phyloP scores from a whole-genome alignment of 2,888 invertebrate species.

The Lissonota sp. region DNA sequence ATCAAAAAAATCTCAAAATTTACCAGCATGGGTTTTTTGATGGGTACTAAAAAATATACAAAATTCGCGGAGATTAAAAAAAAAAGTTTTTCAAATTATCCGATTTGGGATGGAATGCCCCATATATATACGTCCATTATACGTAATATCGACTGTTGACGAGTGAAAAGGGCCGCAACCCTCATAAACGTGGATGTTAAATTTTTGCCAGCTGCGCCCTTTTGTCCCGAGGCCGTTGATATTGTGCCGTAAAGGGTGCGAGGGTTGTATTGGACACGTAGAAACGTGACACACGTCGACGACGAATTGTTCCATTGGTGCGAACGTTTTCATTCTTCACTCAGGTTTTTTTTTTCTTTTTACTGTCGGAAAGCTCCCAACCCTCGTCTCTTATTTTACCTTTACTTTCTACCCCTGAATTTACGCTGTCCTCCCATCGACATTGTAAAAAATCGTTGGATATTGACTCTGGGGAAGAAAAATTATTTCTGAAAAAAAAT shows the following conservation, averaged over 20 bases:
- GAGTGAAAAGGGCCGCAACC: no score
- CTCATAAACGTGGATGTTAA: no score
- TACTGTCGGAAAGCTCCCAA: constrained; percentile 54
- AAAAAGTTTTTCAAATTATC: no score
- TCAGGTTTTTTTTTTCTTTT: constrained; percentile 36
- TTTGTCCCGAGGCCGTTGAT: background rate
- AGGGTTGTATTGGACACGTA: constrained; percentile 30
- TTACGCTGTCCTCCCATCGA: constrained; percentile 27
- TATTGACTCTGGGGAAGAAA: constrained; percentile 30
- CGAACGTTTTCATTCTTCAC: constrained; percentile 79
- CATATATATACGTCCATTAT: background rate
- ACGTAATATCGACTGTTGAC: no score
- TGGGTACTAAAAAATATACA: no score
- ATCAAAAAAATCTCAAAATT: no score
- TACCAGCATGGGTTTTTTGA: no score
- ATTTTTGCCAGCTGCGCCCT: no score
- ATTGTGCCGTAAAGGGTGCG: constrained; percentile 17
- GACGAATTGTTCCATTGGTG: constrained; percentile 80
- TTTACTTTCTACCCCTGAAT: constrained; percentile 33
- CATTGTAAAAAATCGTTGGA: constrained; percentile 13
- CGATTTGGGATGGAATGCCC: no score
- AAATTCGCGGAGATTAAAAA: no score
- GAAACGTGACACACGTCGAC: constrained; percentile 56
- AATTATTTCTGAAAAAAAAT: constrained; percentile 28
- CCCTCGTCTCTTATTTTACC: constrained; percentile 59